These are phyloP conservation scores for Drosophila helvetica DNA, from an alignment of 2,888 invertebrate species.

Conservation along the genomic window DNA sequence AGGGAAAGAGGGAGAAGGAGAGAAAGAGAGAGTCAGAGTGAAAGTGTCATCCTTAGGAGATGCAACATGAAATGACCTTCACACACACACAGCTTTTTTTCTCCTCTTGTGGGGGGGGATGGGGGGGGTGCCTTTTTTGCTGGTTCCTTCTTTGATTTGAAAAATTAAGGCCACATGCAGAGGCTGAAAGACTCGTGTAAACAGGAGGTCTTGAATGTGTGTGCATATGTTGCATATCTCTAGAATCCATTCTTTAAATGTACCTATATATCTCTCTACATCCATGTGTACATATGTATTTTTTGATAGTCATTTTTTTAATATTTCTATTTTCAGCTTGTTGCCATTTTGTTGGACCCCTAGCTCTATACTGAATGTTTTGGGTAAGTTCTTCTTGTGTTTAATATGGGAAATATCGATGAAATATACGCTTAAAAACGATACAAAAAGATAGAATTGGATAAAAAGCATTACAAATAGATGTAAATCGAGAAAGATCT, in stretches of 20 bases:
- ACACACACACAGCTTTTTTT: neutral
- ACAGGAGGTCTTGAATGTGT: neutral
- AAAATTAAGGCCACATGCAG: conserved; percentile 61
- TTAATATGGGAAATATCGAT: neutral
- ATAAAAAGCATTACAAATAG: too few relatives aligned
- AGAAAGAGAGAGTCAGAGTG: neutral
- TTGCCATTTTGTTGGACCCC: neutral
- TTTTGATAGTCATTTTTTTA: neutral
- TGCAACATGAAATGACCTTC: conserved; percentile 35
- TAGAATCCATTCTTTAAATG: too few relatives aligned
- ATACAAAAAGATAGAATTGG: too few relatives aligned
- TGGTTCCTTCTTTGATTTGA: conserved; percentile 50
- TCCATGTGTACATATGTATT: neutral
- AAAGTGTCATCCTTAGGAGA: conserved; percentile 19
- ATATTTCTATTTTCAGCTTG: neutral
- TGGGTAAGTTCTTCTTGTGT: neutral
- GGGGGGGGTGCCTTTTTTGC: neutral
- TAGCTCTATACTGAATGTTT: neutral
- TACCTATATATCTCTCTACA: neutral
- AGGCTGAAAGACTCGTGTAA: conserved; percentile 1
- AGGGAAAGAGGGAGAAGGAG: neutral
- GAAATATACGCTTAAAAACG: too few relatives aligned
- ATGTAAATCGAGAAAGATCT: too few relatives aligned
- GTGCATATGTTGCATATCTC: too few relatives aligned
- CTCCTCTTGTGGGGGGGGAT: neutral